These are phyloP conservation scores for Drosophila engyochracea DNA, from an alignment of 2,888 invertebrate genomes.

Conservation along the genomic window DNA sequence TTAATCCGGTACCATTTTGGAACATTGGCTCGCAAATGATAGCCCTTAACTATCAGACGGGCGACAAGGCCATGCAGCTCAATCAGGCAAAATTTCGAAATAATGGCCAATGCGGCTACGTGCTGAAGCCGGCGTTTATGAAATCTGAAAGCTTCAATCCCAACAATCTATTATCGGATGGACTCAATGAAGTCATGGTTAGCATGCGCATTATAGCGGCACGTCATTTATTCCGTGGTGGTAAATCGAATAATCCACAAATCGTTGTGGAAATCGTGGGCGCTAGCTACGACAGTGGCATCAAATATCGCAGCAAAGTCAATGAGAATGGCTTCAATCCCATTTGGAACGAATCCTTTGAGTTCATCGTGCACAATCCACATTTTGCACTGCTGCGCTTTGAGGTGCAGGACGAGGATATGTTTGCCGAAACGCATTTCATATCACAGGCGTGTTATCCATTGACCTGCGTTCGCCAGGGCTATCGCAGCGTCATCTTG, in stretches of 20 bases:
- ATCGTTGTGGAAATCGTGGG: slow-evolving; percentile 97
- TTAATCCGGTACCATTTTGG: slow-evolving; percentile 97
- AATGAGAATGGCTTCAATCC: slow-evolving; percentile 98
- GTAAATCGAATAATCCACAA: slow-evolving; percentile 93
- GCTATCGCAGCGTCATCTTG: slow-evolving; percentile 96
- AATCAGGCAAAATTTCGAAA: slow-evolving; percentile 97
- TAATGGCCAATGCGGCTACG: slow-evolving; percentile 97
- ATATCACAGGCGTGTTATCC: slow-evolving; percentile 98
- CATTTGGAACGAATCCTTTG: slow-evolving; percentile 94
- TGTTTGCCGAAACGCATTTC: slow-evolving; percentile 98
- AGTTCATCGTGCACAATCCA: slow-evolving; percentile 93
- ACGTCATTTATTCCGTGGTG: slow-evolving; percentile 93
- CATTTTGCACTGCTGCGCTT: slow-evolving; percentile 94
- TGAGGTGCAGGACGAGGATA: slow-evolving; percentile 97
- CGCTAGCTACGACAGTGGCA: slow-evolving; percentile 93
- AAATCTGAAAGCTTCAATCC: slow-evolving; percentile 92
- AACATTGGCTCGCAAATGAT: slow-evolving; percentile 98
- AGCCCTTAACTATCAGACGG: slow-evolving; percentile 98
- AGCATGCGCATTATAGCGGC: slow-evolving; percentile 94
- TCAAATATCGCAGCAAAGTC: slow-evolving; percentile 93
- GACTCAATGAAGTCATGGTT: slow-evolving; percentile 88
- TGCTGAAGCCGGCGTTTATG: slow-evolving; percentile 96
- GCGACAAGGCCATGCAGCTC: slow-evolving; percentile 97
- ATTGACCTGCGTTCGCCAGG: slow-evolving; percentile 91
- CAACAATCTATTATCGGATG: slow-evolving; percentile 88